phyloP scores from a whole-genome alignment of 2,888 invertebrate genomes.

The Drosophila cracens region DNA sequence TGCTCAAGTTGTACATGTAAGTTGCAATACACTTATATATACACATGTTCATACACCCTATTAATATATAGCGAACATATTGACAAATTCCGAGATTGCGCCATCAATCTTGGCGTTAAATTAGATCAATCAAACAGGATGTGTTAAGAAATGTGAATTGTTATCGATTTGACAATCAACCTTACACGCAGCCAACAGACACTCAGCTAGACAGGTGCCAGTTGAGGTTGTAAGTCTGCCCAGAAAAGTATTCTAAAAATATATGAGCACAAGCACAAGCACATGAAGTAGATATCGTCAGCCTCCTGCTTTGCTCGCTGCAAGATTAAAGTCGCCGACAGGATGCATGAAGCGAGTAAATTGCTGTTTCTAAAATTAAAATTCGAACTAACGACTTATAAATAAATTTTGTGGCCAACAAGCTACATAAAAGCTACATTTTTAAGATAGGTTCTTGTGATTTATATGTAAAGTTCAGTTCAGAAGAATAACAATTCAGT shows the following conservation, averaged over 20 bases:
- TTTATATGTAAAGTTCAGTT: conserved; percentile 6
- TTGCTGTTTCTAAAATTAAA: conserved; percentile 44
- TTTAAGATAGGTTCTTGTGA: not conserved
- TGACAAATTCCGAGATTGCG: conserved; percentile 41
- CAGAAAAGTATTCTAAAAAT: conserved; percentile 67
- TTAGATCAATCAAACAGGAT: conserved; percentile 70
- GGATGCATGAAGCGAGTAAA: conserved; percentile 27
- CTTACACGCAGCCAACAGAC: conserved; percentile 36
- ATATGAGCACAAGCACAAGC: conserved; percentile 43
- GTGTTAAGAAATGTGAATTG: conserved; percentile 39
- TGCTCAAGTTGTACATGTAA: conserved; percentile 58
- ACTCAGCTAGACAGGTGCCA: conserved; percentile 54
- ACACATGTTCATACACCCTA: not conserved
- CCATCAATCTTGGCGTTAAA: conserved; percentile 61
- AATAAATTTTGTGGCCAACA: conserved; percentile 30
- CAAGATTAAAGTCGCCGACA: conserved; percentile 32
- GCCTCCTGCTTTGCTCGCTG: conserved; percentile 22
- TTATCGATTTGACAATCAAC: conserved; percentile 62
- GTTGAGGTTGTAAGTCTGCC: conserved; percentile 37
- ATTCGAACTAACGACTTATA: conserved; percentile 49
- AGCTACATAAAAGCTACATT: not conserved
- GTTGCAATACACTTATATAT: conserved; percentile 38
- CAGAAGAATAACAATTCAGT: not conserved
- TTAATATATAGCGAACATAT: not conserved
- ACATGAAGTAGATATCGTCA: conserved; percentile 1